phyloP scores from a whole-genome alignment of 2,113 vertebrate genomes.

The Xiphorhynchus elegans region DNA sequence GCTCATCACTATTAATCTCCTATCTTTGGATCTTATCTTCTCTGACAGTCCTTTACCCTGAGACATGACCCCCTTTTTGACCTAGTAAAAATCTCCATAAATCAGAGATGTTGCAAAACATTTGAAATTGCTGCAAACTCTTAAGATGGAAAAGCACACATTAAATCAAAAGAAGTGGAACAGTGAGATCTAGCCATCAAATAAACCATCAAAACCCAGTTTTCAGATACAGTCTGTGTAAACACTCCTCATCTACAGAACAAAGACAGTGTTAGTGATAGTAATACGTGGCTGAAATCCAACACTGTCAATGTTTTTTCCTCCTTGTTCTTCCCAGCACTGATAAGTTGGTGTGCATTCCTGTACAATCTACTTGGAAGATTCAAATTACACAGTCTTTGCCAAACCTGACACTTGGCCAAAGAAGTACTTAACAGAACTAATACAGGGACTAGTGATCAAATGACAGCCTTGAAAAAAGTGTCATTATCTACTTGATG shows the following conservation, averaged over 20 bases:
- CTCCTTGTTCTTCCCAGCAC: neutral
- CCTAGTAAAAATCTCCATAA: neutral
- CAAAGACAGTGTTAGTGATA: neutral
- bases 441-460: constrained; percentile 62
- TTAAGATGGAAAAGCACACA: neutral
- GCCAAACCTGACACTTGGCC: constrained; percentile 66
- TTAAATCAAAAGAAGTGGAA: neutral
- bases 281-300: constrained; percentile 19
- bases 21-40: neutral
- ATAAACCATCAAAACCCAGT: neutral
- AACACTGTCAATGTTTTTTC: neutral
- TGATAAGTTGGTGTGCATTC: constrained; percentile 63
- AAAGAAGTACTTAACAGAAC: constrained; percentile 66
- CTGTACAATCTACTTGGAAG: constrained; percentile 56
- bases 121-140: constrained; percentile 1
- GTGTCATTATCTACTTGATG: constrained; percentile 66
- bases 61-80: neutral
- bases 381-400: constrained; percentile 73
- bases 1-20: neutral
- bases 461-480: constrained; percentile 65
- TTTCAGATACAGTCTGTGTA: neutral
- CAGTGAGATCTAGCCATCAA: neutral
- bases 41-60: neutral
- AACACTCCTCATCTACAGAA: neutral
- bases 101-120: neutral